Evolutionary conservation across 2,888 invertebrate species (phyloP).

Genomic region (Monochamus alternatus): DNA sequence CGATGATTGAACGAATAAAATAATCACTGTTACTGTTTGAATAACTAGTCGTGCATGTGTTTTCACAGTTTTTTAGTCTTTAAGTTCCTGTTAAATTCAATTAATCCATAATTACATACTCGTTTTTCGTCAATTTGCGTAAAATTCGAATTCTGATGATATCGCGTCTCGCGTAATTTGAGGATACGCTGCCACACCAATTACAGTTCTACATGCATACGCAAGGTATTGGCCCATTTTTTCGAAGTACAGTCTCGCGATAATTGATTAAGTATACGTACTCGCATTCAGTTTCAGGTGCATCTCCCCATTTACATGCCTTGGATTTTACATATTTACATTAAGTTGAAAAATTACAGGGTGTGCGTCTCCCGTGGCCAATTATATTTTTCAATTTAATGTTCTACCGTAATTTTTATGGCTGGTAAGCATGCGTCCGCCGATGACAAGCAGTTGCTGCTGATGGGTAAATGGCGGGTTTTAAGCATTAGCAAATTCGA

Average conservation of each 20-base stretch:
- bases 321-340: slow-evolving; percentile 3
- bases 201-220: not conserved
- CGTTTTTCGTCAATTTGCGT: not conserved
- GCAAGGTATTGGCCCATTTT: not conserved
- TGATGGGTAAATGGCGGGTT: slow-evolving; percentile 10
- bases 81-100: no score
- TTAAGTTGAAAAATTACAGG: slow-evolving; percentile 11
- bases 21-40: no score
- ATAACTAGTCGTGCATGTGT: no score
- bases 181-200: not conserved
- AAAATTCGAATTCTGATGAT: slow-evolving; percentile 1
- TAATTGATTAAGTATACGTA: slow-evolving; percentile 12
- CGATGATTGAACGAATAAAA: not conserved
- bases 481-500: slow-evolving; percentile 10
- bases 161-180: not conserved
- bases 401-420: slow-evolving; percentile 1
- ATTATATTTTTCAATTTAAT: slow-evolving; percentile 13
- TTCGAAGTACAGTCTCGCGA: not conserved
- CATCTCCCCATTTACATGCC: slow-evolving; percentile 1
- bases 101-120: no score
- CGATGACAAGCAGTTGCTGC: slow-evolving; percentile 10
- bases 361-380: slow-evolving; percentile 8
- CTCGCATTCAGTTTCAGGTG: not conserved
- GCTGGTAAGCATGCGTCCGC: slow-evolving; percentile 4
- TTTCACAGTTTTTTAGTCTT: no score